A percentile compares a stretch with the other conserved stretches of the same genome.
Conservation (phyloP, 2,113 vertebrate genomes). For the Hippocampus comes region DNA sequence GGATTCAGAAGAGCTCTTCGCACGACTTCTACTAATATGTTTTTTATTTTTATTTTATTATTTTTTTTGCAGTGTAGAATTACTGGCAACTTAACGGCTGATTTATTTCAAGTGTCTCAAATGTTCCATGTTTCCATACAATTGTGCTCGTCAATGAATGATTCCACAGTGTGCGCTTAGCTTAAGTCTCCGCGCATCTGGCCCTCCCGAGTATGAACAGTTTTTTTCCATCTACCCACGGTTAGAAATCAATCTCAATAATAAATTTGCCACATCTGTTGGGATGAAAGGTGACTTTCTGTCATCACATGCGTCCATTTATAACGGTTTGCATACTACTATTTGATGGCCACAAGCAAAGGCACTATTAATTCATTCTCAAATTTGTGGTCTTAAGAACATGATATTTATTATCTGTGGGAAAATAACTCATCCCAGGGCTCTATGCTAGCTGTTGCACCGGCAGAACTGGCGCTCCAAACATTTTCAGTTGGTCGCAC, state of each 20-base stretch:
- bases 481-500: too few species aligned
- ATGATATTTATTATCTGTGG: neutral
- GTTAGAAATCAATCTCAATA: neutral
- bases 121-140: slow-evolving; percentile 9
- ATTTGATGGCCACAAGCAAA: neutral
- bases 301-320: neutral
- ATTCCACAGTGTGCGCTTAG: neutral
- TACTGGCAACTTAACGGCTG: neutral
- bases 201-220: neutral
- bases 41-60: neutral
- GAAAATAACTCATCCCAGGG: neutral
- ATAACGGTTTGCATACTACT: neutral
- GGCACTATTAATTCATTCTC: neutral
- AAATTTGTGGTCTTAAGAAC: neutral
- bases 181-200: neutral
- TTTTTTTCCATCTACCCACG: neutral
- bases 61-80: neutral
- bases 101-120: slow-evolving; percentile 6
- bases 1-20: neutral
- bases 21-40: neutral
- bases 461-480: too few species aligned
- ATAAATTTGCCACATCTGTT: neutral
- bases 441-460: too few species aligned
- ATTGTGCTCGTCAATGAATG: slow-evolving; percentile 4
- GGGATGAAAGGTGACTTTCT: neutral